These are phyloP conservation scores for Drosophila greeni DNA, from an alignment of 2,888 invertebrate genomes.

Conservation along the genomic window DNA sequence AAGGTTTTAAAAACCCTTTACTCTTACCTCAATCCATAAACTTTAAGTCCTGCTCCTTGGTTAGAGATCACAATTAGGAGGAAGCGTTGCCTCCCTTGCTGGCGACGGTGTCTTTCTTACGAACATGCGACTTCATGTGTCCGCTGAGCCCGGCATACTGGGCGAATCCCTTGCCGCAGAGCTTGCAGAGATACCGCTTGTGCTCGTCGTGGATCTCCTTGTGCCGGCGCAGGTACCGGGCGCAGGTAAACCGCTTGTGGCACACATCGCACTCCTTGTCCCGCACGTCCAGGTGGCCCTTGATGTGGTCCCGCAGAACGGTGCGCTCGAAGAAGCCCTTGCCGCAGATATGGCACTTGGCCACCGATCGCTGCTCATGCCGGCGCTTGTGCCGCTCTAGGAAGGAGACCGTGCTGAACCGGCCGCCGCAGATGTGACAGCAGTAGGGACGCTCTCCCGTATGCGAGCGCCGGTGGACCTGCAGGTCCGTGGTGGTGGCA, in stretches of 20 bases:
- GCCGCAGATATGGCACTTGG: constrained; percentile 44
- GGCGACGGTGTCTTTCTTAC: not conserved
- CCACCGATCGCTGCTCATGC: constrained; percentile 36
- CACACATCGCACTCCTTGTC: constrained; percentile 64
- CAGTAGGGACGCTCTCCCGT: constrained; percentile 51
- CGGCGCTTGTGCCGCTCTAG: constrained; percentile 40
- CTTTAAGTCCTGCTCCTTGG: not conserved
- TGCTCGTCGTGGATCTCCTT: constrained; percentile 63
- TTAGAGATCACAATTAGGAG: not conserved
- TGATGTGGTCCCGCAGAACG: constrained; percentile 43
- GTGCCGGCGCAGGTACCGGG: constrained; percentile 65
- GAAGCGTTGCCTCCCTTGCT: not conserved
- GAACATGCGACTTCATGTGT: constrained; percentile 59
- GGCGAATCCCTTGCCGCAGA: constrained; percentile 68
- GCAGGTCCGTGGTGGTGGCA: constrained; percentile 35
- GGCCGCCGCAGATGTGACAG: constrained; percentile 45
- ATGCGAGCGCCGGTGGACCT: constrained; percentile 38
- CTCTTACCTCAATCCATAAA: not conserved
- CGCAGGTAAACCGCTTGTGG: constrained; percentile 62
- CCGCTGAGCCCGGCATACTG: constrained; percentile 70
- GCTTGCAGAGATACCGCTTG: constrained; percentile 71
- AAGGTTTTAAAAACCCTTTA: no score
- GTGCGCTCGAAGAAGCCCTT: constrained; percentile 39
- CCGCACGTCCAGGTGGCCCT: constrained; percentile 43
- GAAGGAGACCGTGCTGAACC: constrained; percentile 38